Evolutionary conservation across 2,113 vertebrate species (phyloP), one percentile per base, ranked within the genome.

Genomic region (Macheiramphus alcinus): DNA sequence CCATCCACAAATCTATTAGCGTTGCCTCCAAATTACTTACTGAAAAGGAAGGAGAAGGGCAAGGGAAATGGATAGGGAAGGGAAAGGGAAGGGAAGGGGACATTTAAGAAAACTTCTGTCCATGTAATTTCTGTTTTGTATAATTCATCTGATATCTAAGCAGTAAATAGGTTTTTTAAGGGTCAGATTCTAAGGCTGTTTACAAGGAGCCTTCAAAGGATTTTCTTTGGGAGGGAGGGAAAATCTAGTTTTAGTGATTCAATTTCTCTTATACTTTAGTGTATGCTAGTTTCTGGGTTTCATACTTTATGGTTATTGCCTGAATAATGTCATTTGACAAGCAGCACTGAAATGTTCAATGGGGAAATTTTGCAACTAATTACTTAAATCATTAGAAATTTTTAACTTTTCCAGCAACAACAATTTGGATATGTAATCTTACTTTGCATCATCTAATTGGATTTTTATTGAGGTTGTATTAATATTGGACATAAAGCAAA

Each of bases 221-320:
- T 93, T 71, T 52, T 55, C 70, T 78, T 87, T 50, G 74, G 32
- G 20, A 86, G 25, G 6, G 34, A 93, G 42, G 53, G 55, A 83
- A 94, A 95, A 88, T 95, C 70, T 92, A 45, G 16, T 96, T 97
- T 97, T 96, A 97, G 94, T 97, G 71, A 96, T 91, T 91, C 72
- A 88, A 34, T 91, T 23, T 89, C 50, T 95, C 59, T 92, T 73
- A 80, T 76, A 79, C 40, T 92, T 92, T 93, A 72, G 79, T 84
- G 5, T 79, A 79, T 73, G 91, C 48, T 76, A 59, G 8, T 15
- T 86, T 97, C 56, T 89, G 56, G 31, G 22, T 88, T 97, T 88
- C 61, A 47, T 92, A 92, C 68, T 94, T 96, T 92, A 79, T 82
- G 50, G 29, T 86, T 97, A 83, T 71, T 94, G 61, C 68, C 55